A percentile compares a stretch with the other conserved stretches of the same genome.
Conservation (phyloP, 2,888 invertebrate genomes). For the Eueremaeus valkanovi region DNA sequence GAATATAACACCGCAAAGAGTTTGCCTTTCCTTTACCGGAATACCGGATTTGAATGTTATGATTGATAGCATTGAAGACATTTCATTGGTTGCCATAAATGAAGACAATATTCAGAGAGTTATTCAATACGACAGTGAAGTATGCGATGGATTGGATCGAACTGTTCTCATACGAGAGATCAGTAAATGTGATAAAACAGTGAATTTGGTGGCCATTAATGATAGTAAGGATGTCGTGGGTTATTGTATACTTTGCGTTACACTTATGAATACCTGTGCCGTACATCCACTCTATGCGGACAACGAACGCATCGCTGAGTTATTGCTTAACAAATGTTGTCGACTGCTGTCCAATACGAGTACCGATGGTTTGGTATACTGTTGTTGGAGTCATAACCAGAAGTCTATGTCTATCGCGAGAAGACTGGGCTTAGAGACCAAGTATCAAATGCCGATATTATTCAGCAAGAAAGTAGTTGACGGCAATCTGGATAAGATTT, state of each 20-base stretch:
- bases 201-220: slow-evolving; percentile 40
- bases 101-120: slow-evolving; percentile 32
- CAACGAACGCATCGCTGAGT: slow-evolving; percentile 42
- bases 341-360: no score
- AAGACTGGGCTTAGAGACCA: neutral
- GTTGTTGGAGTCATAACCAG: neutral
- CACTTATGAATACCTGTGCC: neutral
- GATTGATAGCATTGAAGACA: neutral
- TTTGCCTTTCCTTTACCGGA: neutral
- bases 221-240: slow-evolving; percentile 27
- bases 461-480: slow-evolving; percentile 4
- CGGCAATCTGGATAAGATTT: neutral
- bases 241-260: neutral
- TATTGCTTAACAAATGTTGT: neutral
- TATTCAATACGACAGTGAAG: slow-evolving; percentile 8
- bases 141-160: slow-evolving; percentile 1
- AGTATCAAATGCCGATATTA: neutral
- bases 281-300: slow-evolving; percentile 45
- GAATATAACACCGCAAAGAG: slow-evolving; percentile 3
- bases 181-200: slow-evolving; percentile 32
- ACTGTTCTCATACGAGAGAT: neutral
- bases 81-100: neutral
- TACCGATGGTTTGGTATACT: neutral
- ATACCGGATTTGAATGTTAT: neutral
- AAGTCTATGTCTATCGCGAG: slow-evolving; percentile 4